These are phyloP conservation scores for Tetrapedia diversipes DNA, from an alignment of 2,888 invertebrate species.

Conservation along the genomic window DNA sequence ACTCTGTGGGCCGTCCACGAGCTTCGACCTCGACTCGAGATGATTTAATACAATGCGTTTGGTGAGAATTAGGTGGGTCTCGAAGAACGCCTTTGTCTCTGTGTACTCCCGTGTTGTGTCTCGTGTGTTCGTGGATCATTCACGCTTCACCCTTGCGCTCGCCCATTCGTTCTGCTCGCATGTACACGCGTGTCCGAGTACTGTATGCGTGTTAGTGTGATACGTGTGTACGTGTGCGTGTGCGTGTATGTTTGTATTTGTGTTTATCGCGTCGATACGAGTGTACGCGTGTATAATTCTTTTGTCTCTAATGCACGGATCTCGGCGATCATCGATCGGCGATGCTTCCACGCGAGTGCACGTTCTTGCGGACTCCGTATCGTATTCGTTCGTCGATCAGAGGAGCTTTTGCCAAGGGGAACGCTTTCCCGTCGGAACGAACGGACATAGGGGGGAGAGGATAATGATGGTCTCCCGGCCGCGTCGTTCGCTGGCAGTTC, in stretches of 20 bases:
- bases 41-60: slow-evolving; percentile 71
- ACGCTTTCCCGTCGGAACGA: slow-evolving; percentile 9
- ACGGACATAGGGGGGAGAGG: neutral
- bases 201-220: neutral
- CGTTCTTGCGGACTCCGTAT: slow-evolving; percentile 11
- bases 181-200: neutral
- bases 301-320: slow-evolving; percentile 38
- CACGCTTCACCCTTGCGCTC: slow-evolving; percentile 2
- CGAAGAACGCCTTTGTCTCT: slow-evolving; percentile 61
- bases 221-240: slow-evolving; percentile 11
- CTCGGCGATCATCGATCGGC: slow-evolving; percentile 28
- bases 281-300: slow-evolving; percentile 32
- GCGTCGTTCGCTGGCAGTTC: slow-evolving; percentile 35
- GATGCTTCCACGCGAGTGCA: slow-evolving; percentile 37
- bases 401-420: slow-evolving; percentile 3
- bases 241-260: slow-evolving; percentile 11
- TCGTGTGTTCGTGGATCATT: slow-evolving; percentile 24
- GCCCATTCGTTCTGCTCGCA: neutral
- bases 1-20: slow-evolving; percentile 52
- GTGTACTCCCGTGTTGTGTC: slow-evolving; percentile 45
- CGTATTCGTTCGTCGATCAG: neutral
- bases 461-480: neutral
- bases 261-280: neutral
- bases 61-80: slow-evolving; percentile 70
- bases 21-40: slow-evolving; percentile 64